These are phyloP conservation scores for Hipparchia sbordonii DNA, from an alignment of 2,888 invertebrate genomes.

Conservation along the genomic window DNA sequence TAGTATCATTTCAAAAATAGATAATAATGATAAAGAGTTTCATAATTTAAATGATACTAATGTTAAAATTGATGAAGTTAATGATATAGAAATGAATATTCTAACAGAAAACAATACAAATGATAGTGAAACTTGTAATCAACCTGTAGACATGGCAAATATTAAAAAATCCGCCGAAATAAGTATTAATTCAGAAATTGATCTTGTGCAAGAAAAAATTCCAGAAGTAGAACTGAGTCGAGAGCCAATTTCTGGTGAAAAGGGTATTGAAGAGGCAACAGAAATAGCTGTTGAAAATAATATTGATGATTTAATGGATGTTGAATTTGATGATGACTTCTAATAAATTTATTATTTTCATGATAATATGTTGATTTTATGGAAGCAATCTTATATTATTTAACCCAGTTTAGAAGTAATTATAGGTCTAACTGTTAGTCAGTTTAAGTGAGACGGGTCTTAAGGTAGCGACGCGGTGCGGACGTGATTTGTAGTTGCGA, in stretches of 20 bases:
- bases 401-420: too few relatives aligned
- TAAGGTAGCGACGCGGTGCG: too few relatives aligned
- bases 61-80: conserved; percentile 3
- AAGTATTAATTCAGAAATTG: background rate
- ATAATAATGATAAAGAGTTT: conserved; percentile 18
- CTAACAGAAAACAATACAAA: conserved; percentile 2
- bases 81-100: conserved; percentile 14
- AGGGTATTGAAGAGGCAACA: background rate
- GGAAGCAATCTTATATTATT: too few relatives aligned
- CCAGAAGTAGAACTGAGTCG: conserved; percentile 19
- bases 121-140: background rate
- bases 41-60: conserved; percentile 11
- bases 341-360: conserved; percentile 40
- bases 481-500: too few relatives aligned
- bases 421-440: too few relatives aligned
- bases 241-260: conserved; percentile 15
- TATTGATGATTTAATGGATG: conserved; percentile 62
- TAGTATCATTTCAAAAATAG: conserved; percentile 11
- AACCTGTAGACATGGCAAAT: conserved; percentile 8
- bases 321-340: conserved; percentile 71
- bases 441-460: too few relatives aligned
- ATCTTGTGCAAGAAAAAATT: conserved; percentile 21
- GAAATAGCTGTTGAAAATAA: conserved; percentile 34
- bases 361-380: background rate
- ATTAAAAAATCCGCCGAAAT: background rate